These are phyloP conservation scores for Gasterosteus nipponicus DNA, from an alignment of 2,113 vertebrate species.

Conservation along the genomic window DNA sequence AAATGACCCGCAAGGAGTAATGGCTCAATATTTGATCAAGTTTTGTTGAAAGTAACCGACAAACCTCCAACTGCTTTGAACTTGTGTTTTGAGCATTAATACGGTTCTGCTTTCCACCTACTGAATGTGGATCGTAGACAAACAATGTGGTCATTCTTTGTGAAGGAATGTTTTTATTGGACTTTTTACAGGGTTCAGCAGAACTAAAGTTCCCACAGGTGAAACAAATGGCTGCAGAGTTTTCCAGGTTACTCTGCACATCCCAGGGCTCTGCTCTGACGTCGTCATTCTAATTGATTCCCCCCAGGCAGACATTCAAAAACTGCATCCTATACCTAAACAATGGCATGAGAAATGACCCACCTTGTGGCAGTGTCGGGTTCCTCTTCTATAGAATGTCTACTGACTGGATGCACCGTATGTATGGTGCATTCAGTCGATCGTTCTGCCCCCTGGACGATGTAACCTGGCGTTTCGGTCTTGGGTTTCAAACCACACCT, in stretches of 20 bases:
- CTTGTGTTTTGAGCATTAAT: no score
- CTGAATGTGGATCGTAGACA: neutral
- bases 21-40: neutral
- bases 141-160: neutral
- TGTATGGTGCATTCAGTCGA: conserved; percentile 30
- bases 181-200: neutral
- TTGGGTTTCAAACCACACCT: conserved; percentile 64
- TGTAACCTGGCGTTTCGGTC: neutral
- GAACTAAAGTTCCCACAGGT: neutral
- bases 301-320: neutral
- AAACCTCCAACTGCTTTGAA: neutral
- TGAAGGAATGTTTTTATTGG: neutral
- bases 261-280: conserved; percentile 22
- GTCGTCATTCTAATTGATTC: conserved; percentile 6
- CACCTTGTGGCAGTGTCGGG: conserved; percentile 25
- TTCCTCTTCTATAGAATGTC: conserved; percentile 16
- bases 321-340: conserved; percentile 36
- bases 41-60: no score
- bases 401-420: neutral
- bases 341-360: conserved; percentile 51
- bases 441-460: conserved; percentile 9
- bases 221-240: neutral
- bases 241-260: conserved; percentile 6
- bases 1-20: neutral
- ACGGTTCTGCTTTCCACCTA: neutral